Percentiles rank a stretch among this genome's conserved stretches.
These are phyloP conservation scores for Dendropsophus ebraccatus DNA, from an alignment of 2,113 vertebrate species.

Conservation along the genomic window DNA sequence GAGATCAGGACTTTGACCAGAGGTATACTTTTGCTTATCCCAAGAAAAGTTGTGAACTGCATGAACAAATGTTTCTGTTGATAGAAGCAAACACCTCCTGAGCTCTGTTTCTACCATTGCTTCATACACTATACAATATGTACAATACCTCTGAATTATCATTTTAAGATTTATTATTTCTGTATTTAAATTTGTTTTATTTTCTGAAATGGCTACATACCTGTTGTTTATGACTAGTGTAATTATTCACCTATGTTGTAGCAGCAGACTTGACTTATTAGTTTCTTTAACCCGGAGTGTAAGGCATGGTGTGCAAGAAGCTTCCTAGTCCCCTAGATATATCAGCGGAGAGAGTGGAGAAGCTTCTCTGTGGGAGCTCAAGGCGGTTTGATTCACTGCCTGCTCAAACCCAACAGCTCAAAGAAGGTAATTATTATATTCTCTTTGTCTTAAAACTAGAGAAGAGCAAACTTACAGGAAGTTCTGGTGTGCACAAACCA, in stretches of 20 bases:
- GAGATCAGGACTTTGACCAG: too few species aligned
- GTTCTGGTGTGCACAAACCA: too few species aligned
- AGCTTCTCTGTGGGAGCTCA: slow-evolving; percentile 82
- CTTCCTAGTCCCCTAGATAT: slow-evolving; percentile 92
- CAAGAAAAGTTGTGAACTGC: too few species aligned
- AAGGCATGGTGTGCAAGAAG: slow-evolving; percentile 93
- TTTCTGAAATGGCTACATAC: background rate
- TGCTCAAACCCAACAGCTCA: slow-evolving; percentile 83
- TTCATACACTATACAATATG: too few species aligned
- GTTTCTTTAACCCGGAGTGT: slow-evolving; percentile 67
- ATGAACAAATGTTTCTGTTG: too few species aligned
- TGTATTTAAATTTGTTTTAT: background rate
- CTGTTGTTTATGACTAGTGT: background rate
- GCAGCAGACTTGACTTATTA: background rate
- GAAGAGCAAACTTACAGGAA: too few species aligned
- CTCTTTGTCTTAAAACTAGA: background rate
- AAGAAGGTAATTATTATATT: slow-evolving; percentile 77
- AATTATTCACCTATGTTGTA: background rate
- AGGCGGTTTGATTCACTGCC: slow-evolving; percentile 87
- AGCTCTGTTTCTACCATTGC: background rate
- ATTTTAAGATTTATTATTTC: too few species aligned
- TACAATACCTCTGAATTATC: too few species aligned
- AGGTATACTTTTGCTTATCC: too few species aligned
- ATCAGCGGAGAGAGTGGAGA: slow-evolving; percentile 85
- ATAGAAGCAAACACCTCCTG: too few species aligned